phyloP scores from a whole-genome alignment of 2,797 vertebrate genomes.

The Poeciliopsis infans region DNA sequence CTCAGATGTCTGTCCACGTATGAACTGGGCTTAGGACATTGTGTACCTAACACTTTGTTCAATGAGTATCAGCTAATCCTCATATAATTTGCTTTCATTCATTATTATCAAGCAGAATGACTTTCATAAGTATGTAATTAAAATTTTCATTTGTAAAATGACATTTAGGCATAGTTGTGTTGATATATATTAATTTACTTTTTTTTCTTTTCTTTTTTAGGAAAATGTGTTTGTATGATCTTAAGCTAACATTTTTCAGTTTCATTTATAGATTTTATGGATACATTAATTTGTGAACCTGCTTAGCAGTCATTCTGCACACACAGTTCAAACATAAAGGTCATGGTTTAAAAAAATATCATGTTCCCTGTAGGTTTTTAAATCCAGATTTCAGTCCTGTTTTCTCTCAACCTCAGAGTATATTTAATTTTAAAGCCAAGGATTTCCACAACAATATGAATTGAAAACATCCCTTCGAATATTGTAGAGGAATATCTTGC shows the following conservation, averaged over 20 bases:
- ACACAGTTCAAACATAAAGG: not conserved
- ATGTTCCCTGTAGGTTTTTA: not conserved
- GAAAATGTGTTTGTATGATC: not conserved
- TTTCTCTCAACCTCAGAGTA: not conserved
- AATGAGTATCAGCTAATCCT: not conserved
- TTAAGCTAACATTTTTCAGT: not conserved
- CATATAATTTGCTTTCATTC: not conserved
- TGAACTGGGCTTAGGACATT: not conserved
- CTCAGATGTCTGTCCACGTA: too few species aligned
- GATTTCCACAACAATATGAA: not conserved
- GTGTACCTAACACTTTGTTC: not conserved
- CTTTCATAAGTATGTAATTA: not conserved
- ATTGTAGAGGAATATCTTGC: not conserved
- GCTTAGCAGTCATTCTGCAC: not conserved
- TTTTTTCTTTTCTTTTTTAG: not conserved
- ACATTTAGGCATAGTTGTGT: not conserved
- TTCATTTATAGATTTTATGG: not conserved
- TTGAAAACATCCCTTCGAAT: not conserved
- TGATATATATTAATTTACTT: not conserved
- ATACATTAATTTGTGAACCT: not conserved
- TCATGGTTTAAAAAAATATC: not conserved
- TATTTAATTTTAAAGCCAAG: not conserved
- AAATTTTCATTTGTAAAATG: not conserved
- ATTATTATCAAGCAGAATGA: not conserved
- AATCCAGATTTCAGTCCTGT: not conserved